These are phyloP conservation scores for Musca vetustissima DNA, from an alignment of 1,140 invertebrate species.

Conservation along the genomic window DNA sequence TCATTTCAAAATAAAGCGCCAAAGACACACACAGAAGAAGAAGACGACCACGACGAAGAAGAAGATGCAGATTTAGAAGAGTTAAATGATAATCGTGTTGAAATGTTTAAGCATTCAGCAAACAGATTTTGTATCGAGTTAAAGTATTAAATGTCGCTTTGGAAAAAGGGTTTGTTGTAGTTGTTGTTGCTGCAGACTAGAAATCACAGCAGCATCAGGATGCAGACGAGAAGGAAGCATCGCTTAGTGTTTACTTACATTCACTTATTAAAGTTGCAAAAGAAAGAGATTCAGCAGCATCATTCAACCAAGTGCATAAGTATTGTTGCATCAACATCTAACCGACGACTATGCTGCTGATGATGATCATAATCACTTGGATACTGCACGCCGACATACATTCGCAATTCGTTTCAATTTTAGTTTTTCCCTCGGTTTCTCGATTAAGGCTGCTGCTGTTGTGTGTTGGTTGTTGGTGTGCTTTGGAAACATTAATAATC, in stretches of 20 bases:
- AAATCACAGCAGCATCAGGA: background rate
- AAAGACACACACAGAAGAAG: too few relatives aligned
- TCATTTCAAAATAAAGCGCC: background rate
- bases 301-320: too few relatives aligned
- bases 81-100: constrained; percentile 23
- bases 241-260: background rate
- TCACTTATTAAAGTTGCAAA: background rate
- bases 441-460: too few relatives aligned
- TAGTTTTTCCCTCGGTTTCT: too few relatives aligned
- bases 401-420: too few relatives aligned
- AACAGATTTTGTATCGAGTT: constrained; percentile 1
- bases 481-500: constrained; percentile 17
- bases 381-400: too few relatives aligned
- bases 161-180: constrained; percentile 18
- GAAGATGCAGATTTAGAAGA: background rate
- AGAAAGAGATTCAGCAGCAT: too few relatives aligned
- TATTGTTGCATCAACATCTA: background rate
- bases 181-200: background rate
- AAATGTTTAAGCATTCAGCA: constrained; percentile 20
- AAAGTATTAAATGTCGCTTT: constrained; percentile 21
- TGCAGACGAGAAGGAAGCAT: background rate
- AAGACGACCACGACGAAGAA: background rate
- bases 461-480: background rate
- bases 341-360: background rate
- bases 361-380: background rate